Percentiles rank a stretch among this genome's conserved stretches.
Conservation (phyloP, 2,113 vertebrate species). For the Phycodurus eques region DNA sequence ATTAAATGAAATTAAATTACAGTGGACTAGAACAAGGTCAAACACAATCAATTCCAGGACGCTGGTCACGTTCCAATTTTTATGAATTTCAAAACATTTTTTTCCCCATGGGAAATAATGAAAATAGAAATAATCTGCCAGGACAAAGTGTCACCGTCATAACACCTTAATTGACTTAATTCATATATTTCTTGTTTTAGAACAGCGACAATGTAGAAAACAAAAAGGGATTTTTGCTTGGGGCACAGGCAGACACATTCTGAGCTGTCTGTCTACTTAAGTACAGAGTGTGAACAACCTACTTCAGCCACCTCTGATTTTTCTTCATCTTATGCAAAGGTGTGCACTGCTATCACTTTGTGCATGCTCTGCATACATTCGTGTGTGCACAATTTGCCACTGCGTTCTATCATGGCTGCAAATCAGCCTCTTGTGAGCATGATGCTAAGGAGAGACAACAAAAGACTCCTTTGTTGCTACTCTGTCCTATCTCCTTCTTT, state of each 20-base stretch:
- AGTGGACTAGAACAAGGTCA: too few species aligned
- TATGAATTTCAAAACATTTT: too few species aligned
- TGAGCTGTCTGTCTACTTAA: too few species aligned
- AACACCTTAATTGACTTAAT: too few species aligned
- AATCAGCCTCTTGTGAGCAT: slow-evolving; percentile 26
- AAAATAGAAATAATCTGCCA: too few species aligned
- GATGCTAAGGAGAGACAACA: slow-evolving; percentile 4
- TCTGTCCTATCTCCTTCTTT: slow-evolving; percentile 8
- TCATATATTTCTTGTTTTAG: too few species aligned
- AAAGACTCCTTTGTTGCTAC: slow-evolving; percentile 25
- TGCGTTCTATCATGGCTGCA: slow-evolving; percentile 8
- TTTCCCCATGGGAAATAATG: too few species aligned
- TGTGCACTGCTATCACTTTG: background rate
- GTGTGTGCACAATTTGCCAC: slow-evolving; percentile 2
- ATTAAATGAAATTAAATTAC: background rate
- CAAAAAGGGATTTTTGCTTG: too few species aligned
- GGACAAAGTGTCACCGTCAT: too few species aligned
- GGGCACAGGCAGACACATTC: background rate
- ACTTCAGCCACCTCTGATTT: background rate
- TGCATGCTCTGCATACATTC: background rate
- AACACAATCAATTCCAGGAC: too few species aligned
- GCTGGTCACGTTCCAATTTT: too few species aligned
- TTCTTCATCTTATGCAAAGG: background rate
- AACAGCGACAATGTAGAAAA: too few species aligned
- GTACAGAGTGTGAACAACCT: background rate